A percentile compares a stretch with the other conserved stretches of the same genome.
These are phyloP conservation scores for Notamacropus eugenii DNA, from an alignment of 2,797 vertebrate genomes.

Conservation along the genomic window DNA sequence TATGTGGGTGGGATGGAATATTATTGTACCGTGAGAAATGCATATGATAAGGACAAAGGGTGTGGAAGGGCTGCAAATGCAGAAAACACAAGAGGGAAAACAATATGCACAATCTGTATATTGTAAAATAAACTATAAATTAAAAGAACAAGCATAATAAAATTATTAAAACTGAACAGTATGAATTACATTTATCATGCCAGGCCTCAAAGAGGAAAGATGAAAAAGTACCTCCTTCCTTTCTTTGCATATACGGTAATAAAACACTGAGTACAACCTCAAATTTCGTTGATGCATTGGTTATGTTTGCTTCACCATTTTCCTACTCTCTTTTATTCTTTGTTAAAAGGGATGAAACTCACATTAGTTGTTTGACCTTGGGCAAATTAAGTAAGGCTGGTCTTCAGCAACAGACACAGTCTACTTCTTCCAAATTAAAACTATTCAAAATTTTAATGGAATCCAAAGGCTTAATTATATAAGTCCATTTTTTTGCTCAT, in stretches of 20 bases:
- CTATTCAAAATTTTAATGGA: background rate
- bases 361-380: background rate
- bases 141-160: background rate
- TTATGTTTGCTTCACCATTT: background rate
- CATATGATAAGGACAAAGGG: background rate
- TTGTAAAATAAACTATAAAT: background rate
- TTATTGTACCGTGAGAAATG: background rate
- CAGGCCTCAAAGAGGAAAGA: background rate
- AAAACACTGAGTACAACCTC: background rate
- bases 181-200: too few species aligned
- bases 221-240: background rate
- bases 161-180: background rate
- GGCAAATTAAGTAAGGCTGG: background rate
- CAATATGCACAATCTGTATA: background rate
- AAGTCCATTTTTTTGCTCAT: background rate
- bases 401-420: background rate
- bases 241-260: background rate
- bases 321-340: background rate
- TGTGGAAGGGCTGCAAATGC: background rate
- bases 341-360: background rate
- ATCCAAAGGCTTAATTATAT: background rate
- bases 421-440: background rate
- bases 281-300: background rate
- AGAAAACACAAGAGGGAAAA: background rate
- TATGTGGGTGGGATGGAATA: background rate